Percentiles rank a stretch among this genome's conserved stretches.
phyloP scores from a whole-genome alignment of 2,797 vertebrate genomes.

The Thalassophryne amazonica region DNA sequence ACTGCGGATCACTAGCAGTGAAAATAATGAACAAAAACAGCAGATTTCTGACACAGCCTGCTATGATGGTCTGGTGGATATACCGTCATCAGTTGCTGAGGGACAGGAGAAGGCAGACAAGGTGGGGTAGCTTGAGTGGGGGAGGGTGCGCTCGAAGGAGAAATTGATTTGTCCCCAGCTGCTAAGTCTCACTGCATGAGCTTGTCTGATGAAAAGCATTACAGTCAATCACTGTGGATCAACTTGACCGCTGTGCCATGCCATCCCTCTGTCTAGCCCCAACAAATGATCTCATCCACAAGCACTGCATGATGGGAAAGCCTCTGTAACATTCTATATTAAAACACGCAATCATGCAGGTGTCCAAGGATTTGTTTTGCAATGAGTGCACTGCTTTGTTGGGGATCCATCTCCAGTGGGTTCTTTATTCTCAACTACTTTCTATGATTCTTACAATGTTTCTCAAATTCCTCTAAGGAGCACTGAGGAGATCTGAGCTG shows the following conservation, averaged over 20 bases:
- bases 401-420: conserved; percentile 27
- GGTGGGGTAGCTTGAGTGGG: conserved; percentile 8
- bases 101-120: conserved; percentile 9
- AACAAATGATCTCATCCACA: conserved; percentile 64
- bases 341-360: conserved; percentile 25
- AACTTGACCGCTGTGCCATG: conserved; percentile 50
- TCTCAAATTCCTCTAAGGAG: conserved; percentile 19
- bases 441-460: background rate
- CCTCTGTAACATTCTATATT: conserved; percentile 38
- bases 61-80: conserved; percentile 29
- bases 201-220: conserved; percentile 71
- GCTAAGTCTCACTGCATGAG: conserved; percentile 65
- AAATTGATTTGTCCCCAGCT: conserved; percentile 79
- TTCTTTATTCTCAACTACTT: conserved; percentile 26
- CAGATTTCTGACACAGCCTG: conserved; percentile 39
- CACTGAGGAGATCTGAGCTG: conserved; percentile 6
- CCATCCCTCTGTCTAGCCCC: conserved; percentile 28
- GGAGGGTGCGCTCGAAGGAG: conserved; percentile 13
- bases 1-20: conserved; percentile 17
- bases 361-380: conserved; percentile 48
- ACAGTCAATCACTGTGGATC: conserved; percentile 78
- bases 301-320: conserved; percentile 55
- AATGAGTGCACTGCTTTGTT: conserved; percentile 31
- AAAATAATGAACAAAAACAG: conserved; percentile 4
- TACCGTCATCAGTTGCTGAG: conserved; percentile 25